Conservation (phyloP, 2,797 vertebrate species). For the Hafferia zeledoni region DNA sequence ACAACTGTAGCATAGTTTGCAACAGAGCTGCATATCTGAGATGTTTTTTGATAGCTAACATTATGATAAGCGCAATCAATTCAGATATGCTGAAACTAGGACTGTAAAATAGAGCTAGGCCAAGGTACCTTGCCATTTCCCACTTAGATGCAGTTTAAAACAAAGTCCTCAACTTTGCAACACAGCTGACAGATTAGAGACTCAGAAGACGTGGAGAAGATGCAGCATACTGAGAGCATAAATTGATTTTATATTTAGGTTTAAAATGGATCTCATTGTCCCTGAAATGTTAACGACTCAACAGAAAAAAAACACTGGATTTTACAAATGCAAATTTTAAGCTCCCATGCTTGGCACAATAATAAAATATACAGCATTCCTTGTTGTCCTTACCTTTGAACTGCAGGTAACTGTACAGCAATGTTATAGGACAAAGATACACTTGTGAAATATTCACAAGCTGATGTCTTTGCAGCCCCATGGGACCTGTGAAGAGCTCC, state of each 20-base stretch:
- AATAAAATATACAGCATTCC: constrained; percentile 23
- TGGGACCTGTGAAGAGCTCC: constrained; percentile 72
- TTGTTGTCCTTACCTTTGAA: constrained; percentile 63
- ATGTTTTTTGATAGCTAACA: not conserved
- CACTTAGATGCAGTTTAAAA: constrained; percentile 21
- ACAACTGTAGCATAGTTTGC: not conserved
- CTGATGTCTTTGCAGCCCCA: constrained; percentile 59
- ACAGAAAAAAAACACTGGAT: not conserved
- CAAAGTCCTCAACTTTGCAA: constrained; percentile 24
- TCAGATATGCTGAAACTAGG: not conserved
- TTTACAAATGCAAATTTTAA: constrained; percentile 29
- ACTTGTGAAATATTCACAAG: constrained; percentile 72
- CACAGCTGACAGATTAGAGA: constrained; percentile 1
- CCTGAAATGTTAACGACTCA: not conserved
- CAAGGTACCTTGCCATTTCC: not conserved
- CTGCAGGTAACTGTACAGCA: constrained; percentile 53
- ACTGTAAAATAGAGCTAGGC: not conserved
- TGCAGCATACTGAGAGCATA: not conserved
- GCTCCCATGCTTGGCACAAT: not conserved
- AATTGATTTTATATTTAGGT: not conserved
- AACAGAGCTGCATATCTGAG: not conserved
- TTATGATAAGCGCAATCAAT: not conserved
- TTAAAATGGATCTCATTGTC: not conserved
- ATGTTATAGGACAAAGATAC: constrained; percentile 62
- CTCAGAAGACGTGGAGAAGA: not conserved